Percentiles rank a stretch among this genome's conserved stretches.
Evolutionary conservation across 2,113 vertebrate species (phyloP).

Genomic region (Cochlearius cochlearius): DNA sequence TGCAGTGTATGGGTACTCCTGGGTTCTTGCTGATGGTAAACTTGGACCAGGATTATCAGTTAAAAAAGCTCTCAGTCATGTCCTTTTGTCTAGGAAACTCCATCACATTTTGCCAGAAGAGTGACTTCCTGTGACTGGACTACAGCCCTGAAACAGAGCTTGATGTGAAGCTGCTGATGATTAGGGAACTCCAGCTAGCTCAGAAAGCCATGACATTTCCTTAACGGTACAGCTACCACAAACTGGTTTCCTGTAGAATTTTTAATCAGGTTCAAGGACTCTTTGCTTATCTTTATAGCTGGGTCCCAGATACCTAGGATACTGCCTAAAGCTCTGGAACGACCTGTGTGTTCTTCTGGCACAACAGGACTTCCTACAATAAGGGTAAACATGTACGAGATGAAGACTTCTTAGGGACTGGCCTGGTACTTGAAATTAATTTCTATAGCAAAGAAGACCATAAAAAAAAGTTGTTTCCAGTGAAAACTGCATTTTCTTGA

Average conservation of each 20-base stretch:
- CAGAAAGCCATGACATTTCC: not conserved
- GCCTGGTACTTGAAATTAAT: not conserved
- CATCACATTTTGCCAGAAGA: not conserved
- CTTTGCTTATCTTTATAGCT: not conserved
- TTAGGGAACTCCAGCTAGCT: not conserved
- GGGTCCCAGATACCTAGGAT: not conserved
- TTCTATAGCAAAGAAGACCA: not conserved
- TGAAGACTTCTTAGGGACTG: not conserved
- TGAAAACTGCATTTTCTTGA: not conserved
- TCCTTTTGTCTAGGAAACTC: not conserved
- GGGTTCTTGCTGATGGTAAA: not conserved
- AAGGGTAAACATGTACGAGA: not conserved
- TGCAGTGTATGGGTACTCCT: not conserved
- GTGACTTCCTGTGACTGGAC: not conserved
- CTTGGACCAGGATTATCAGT: rapidly evolving
- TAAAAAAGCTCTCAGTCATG: not conserved
- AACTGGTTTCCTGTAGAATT: not conserved
- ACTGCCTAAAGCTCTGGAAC: not conserved
- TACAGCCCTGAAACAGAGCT: not conserved
- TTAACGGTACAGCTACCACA: not conserved
- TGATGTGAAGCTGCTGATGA: not conserved
- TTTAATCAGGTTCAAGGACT: not conserved
- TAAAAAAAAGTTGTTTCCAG: not conserved
- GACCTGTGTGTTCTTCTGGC: not conserved
- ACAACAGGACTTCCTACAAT: not conserved